These are phyloP conservation scores for Latrodectus hesperus DNA, from an alignment of 2,888 invertebrate species.

Conservation along the genomic window DNA sequence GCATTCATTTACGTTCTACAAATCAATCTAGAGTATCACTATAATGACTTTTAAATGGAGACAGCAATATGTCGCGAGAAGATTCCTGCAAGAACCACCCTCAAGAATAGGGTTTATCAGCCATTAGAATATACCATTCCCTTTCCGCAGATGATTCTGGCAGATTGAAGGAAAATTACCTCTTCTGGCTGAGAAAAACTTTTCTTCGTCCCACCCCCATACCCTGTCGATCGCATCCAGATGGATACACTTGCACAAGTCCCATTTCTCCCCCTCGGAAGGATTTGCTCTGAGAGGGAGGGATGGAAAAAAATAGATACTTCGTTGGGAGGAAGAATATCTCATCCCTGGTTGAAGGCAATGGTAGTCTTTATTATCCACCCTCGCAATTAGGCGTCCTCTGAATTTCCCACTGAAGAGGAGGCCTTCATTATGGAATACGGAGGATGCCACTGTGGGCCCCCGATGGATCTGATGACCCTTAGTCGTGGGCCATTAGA, in stretches of 20 bases:
- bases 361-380: constrained; percentile 11
- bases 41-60: no score
- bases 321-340: constrained; percentile 15
- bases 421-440: constrained; percentile 31
- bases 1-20: no score
- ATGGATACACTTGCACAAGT: neutral
- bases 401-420: neutral
- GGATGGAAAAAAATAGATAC: neutral
- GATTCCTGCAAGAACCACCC: no score
- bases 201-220: no score
- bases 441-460: constrained; percentile 7
- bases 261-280: neutral
- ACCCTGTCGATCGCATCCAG: constrained; percentile 1
- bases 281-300: neutral
- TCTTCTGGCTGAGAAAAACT: neutral
- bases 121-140: no score
- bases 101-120: no score
- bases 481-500: constrained; percentile 39
- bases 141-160: neutral
- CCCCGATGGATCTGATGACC: constrained; percentile 36
- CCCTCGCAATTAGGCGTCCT: constrained; percentile 35
- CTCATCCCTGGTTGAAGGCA: constrained; percentile 9
- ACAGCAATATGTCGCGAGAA: no score
- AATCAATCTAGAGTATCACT: no score
- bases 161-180: neutral